Conservation (phyloP, 1,140 invertebrate genomes). For the Eriosoma lanigerum region DNA sequence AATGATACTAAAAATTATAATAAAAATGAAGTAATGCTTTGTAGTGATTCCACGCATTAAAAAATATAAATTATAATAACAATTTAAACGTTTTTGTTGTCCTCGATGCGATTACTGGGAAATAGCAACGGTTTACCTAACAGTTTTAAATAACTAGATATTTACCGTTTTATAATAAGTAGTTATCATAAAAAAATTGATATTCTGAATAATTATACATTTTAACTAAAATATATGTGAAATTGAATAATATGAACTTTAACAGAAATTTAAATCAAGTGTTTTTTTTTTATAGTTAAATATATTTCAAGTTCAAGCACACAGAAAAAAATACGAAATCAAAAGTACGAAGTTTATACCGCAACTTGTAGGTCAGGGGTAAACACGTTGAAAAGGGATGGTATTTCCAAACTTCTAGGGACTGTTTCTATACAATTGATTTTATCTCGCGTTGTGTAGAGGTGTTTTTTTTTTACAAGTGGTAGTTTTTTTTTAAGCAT, state of each 20-base stretch:
- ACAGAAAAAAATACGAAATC: neutral
- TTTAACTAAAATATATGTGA: no score
- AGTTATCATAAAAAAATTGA: no score
- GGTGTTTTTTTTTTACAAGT: neutral
- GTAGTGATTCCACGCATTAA: conserved; percentile 34
- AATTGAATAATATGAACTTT: no score
- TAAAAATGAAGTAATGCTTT: conserved; percentile 40
- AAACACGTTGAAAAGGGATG: conserved; percentile 15
- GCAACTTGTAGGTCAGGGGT: conserved; percentile 44
- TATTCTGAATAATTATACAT: no score
- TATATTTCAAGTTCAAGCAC: neutral
- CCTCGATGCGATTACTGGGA: neutral
- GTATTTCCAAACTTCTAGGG: conserved; percentile 10
- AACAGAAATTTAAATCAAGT: no score
- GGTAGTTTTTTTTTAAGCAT: neutral
- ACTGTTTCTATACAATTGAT: conserved; percentile 14
- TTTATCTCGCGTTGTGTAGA: neutral
- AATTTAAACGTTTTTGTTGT: conserved; percentile 34
- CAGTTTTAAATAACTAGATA: no score
- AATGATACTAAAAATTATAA: conserved; percentile 39
- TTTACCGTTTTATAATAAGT: no score
- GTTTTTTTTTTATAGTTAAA: no score
- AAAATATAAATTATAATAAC: conserved; percentile 6
- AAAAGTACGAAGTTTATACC: neutral
- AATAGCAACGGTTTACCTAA: neutral